A percentile compares a stretch with the other conserved stretches of the same genome.
Conservation (phyloP, 64 coral and sea anemone species). For the Platygyra sinensis region DNA sequence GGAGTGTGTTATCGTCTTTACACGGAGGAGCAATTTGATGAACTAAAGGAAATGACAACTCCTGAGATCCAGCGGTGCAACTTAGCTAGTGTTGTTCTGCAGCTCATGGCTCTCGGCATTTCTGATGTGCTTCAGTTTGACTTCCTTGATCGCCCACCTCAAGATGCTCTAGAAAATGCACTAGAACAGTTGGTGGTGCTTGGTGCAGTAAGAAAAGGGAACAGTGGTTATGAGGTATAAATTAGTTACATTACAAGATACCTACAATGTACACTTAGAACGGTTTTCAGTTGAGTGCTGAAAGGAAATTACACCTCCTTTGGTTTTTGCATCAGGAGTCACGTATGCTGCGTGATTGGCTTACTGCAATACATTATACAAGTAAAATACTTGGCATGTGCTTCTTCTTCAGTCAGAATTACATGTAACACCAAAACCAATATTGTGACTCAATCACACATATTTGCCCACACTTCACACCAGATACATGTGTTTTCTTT, state of each 20-base stretch:
- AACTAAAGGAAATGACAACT: conserved; percentile 65
- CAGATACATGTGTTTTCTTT: too few species aligned
- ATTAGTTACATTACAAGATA: neutral
- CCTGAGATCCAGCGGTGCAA: conserved; percentile 96
- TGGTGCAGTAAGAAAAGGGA: conserved; percentile 70
- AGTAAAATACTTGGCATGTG: too few species aligned
- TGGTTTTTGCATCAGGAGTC: too few species aligned
- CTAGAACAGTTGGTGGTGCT: conserved; percentile 72
- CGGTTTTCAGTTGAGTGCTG: neutral
- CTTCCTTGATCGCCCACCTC: conserved; percentile 80
- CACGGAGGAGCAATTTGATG: conserved; percentile 96
- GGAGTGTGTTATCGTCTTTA: conserved; percentile 91
- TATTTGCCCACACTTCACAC: too few species aligned
- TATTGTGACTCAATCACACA: too few species aligned
- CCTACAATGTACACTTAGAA: neutral
- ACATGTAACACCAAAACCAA: too few species aligned
- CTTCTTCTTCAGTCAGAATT: too few species aligned
- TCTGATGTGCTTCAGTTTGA: conserved; percentile 83
- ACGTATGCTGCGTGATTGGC: too few species aligned
- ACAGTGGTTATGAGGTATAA: conserved; percentile 53
- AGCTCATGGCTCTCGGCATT: conserved; percentile 91
- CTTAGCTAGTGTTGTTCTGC: conserved; percentile 78
- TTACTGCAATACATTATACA: too few species aligned
- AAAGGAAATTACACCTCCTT: too few species aligned
- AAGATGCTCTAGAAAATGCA: conserved; percentile 79